Conservation (phyloP, 2,797 vertebrate species). For the Rhyacichthys aspro region DNA sequence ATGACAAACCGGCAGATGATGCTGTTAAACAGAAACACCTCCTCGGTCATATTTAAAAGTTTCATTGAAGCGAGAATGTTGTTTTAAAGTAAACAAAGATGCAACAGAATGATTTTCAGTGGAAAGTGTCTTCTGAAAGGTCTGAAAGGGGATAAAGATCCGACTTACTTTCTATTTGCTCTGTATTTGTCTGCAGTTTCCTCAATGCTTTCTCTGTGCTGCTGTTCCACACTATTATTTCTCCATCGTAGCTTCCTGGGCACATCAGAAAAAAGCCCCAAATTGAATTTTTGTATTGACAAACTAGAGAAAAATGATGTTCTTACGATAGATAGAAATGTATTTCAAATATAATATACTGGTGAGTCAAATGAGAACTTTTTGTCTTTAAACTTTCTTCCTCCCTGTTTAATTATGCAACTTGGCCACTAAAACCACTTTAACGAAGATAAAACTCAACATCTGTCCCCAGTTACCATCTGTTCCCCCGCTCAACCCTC, state of each 20-base stretch:
- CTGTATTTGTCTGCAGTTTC: conserved; percentile 59
- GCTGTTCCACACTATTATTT: conserved; percentile 83
- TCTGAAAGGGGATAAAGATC: neutral
- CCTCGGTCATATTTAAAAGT: no score
- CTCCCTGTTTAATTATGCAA: conserved; percentile 47
- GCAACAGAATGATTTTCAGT: no score
- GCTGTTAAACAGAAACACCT: no score
- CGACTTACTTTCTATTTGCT: conserved; percentile 28
- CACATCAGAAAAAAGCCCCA: conserved; percentile 21
- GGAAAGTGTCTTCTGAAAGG: neutral
- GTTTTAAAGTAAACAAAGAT: no score
- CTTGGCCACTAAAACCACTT: conserved; percentile 37
- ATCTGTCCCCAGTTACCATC: conserved; percentile 51
- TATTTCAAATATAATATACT: conserved; percentile 10
- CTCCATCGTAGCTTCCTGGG: conserved; percentile 78
- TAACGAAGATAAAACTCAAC: conserved; percentile 41
- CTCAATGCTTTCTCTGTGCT: conserved; percentile 77
- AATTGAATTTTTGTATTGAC: neutral
- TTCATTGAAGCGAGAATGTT: no score
- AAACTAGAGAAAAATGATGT: neutral
- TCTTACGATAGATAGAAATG: neutral
- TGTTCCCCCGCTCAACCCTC: conserved; percentile 38
- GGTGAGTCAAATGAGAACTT: conserved; percentile 9
- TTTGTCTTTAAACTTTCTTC: conserved; percentile 8
- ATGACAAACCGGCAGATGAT: no score